phyloP scores from a whole-genome alignment of 2,888 invertebrate genomes.

The Diplazon laetatorius region DNA sequence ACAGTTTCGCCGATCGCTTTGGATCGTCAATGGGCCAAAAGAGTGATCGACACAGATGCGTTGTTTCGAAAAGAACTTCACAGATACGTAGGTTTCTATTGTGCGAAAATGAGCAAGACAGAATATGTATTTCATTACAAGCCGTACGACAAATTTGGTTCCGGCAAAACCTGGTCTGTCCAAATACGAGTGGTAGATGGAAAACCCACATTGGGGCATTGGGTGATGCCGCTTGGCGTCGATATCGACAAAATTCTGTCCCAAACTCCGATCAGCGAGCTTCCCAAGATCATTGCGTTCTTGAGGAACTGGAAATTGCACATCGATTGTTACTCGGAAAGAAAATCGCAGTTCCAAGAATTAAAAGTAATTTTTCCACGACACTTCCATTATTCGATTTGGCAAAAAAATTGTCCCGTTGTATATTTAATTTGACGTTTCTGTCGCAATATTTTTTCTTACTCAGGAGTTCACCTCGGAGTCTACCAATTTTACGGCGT shows the following conservation, averaged over 20 bases:
- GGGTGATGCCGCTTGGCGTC: constrained; percentile 71
- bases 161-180: constrained; percentile 52
- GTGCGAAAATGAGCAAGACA: constrained; percentile 53
- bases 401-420: no score
- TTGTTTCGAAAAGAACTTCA: constrained; percentile 62
- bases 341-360: constrained; percentile 66
- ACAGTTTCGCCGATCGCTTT: background rate
- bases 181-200: constrained; percentile 64
- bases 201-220: constrained; percentile 67
- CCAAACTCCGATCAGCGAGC: constrained; percentile 61
- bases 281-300: constrained; percentile 61
- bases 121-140: constrained; percentile 68
- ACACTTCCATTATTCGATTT: background rate
- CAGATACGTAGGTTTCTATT: constrained; percentile 68
- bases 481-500: background rate
- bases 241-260: constrained; percentile 63
- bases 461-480: background rate
- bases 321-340: constrained; percentile 65
- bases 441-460: background rate
- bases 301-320: constrained; percentile 67
- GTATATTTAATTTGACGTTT: background rate
- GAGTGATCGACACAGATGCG: constrained; percentile 19
- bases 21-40: background rate
- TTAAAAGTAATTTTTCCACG: constrained; percentile 62
- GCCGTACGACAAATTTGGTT: constrained; percentile 29